A percentile compares a stretch with the other conserved stretches of the same genome.
Evolutionary conservation across 2,113 vertebrate species (phyloP).

Genomic region (Aleadryas rufinucha): DNA sequence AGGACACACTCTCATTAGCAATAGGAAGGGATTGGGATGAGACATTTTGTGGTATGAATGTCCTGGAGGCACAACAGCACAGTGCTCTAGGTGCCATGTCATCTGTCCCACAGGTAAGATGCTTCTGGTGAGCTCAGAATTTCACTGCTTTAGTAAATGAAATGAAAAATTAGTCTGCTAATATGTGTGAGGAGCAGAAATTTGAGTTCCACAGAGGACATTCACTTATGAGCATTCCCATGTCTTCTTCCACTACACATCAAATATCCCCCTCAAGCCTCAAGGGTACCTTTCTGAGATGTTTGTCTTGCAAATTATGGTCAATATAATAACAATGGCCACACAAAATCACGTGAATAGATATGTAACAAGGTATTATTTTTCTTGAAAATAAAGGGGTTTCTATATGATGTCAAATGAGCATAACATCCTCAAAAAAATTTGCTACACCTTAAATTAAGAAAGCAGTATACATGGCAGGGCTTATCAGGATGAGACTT

Average conservation of each 20-base stretch:
- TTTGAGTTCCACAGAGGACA: not conserved
- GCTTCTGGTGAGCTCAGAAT: not conserved
- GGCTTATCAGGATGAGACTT: not conserved
- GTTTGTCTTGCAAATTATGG: not conserved
- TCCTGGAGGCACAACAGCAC: fast-evolving
- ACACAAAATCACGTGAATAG: not conserved
- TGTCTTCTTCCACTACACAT: not conserved
- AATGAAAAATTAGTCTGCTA: not conserved
- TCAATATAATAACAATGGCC: fast-evolving
- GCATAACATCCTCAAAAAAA: not conserved
- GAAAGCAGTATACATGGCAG: not conserved
- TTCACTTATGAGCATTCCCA: not conserved
- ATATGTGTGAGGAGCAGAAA: not conserved
- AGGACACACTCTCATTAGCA: not conserved
- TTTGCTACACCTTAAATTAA: no score
- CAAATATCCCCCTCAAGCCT: fast-evolving
- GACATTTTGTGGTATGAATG: not conserved
- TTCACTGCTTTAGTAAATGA: not conserved
- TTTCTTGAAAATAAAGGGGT: not conserved
- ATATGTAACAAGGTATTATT: not conserved
- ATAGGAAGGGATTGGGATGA: not conserved
- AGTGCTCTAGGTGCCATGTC: fast-evolving
- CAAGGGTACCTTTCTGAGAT: not conserved
- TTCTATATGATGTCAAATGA: not conserved
- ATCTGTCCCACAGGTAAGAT: not conserved